These are phyloP conservation scores for Malurus elegans DNA, from an alignment of 2,113 vertebrate genomes.

Conservation along the genomic window DNA sequence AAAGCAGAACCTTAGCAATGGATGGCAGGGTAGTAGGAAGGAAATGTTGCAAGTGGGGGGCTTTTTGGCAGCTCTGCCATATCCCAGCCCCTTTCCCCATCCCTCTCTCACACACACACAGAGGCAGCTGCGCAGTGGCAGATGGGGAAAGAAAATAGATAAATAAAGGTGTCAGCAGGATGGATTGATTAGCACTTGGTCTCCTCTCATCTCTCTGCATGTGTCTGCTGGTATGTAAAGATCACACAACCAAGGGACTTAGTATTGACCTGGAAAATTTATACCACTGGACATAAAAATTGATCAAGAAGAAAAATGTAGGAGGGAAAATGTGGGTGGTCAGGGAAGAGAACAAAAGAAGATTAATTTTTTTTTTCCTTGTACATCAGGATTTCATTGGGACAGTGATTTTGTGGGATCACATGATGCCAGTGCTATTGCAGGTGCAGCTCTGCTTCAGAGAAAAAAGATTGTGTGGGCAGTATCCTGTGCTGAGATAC, in stretches of 20 bases:
- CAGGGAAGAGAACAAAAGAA: neutral
- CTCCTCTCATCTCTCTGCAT: neutral
- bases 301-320: constrained; percentile 27
- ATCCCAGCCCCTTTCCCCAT: neutral
- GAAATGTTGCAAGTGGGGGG: neutral
- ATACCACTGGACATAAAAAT: constrained; percentile 17
- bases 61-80: neutral
- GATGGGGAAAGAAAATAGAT: constrained; percentile 13
- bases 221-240: constrained; percentile 10
- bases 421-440: accelerated
- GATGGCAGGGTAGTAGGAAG: neutral
- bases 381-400: neutral
- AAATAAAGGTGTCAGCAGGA: constrained; percentile 38
- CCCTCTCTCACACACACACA: neutral
- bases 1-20: neutral
- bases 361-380: neutral
- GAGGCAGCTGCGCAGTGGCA: neutral
- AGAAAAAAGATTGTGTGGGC: neutral
- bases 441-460: neutral
- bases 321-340: neutral
- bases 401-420: neutral
- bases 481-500: neutral
- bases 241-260: neutral
- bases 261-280: constrained; percentile 36
- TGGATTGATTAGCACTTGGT: constrained; percentile 28